These are phyloP conservation scores for Ciona savignyi DNA, from an alignment of 23 tunicate species.

Conservation along the genomic window DNA sequence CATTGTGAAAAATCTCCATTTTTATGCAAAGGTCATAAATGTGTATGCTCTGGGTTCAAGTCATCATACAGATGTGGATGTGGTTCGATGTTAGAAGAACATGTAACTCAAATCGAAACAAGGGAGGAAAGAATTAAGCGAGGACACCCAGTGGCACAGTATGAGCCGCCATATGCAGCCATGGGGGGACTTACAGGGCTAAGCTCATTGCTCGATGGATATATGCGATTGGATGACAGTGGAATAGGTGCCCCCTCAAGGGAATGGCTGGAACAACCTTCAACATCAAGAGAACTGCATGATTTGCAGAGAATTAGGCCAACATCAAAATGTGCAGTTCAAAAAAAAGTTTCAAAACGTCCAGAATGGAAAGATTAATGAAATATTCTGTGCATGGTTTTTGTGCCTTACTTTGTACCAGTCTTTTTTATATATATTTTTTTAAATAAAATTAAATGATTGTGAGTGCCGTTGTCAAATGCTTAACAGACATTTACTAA, in stretches of 20 bases:
- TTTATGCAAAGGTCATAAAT: conserved; percentile 12
- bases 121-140: conserved; percentile 66
- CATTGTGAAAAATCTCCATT: conserved; percentile 25
- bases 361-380: neutral
- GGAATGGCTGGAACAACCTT: conserved; percentile 48
- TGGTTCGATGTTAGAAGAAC: conserved; percentile 40
- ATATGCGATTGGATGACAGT: conserved; percentile 85
- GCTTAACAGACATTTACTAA: too few species aligned
- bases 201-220: conserved; percentile 87
- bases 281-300: conserved; percentile 22
- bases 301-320: neutral
- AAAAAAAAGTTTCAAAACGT: neutral
- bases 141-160: conserved; percentile 88
- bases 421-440: too few species aligned
- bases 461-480: too few species aligned
- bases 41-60: conserved; percentile 38
- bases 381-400: too few species aligned
- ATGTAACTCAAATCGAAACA: conserved; percentile 48
- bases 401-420: too few species aligned
- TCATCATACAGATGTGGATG: conserved; percentile 89
- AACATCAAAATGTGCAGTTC: neutral
- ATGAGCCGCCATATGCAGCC: conserved; percentile 80
- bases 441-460: too few species aligned
- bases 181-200: conserved; percentile 96
- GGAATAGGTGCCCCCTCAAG: conserved; percentile 77